Evolutionary conservation across 2,797 vertebrate species (phyloP), one percentile per base, ranked within the genome.

Genomic region (Gallirallus australis): DNA sequence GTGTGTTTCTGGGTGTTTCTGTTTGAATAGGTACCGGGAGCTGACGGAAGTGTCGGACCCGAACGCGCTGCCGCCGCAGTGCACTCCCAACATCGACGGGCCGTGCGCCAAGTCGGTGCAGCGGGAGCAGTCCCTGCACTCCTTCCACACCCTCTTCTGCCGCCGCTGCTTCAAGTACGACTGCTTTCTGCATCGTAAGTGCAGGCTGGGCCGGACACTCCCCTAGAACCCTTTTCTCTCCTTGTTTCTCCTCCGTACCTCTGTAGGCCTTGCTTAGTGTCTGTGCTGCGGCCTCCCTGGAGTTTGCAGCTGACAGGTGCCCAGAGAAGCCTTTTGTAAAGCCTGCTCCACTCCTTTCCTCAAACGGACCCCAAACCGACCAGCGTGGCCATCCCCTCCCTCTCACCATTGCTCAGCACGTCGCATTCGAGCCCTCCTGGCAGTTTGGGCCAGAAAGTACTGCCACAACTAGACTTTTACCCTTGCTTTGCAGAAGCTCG

Each of bases 91-190:
- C 98, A 98, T 99, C 28, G 99, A 99, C 1, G 99, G 99, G 27
- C 99, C 99, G 2, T 98, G 98, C 6, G 99, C 99, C 53, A 99
- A 99, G 98, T 99, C 99, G 0, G 99, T 99, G 90, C 99, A 99
- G 98, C 98, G 99, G 73, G 99, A 99, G 84, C 99, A 99, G 97
- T 99, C 99, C 25, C 97, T 99, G 77, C 99, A 99, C 97, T 99
- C 99, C 96, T 99, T 99, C 98, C 99, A 99, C 98, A 99, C 99
- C 0, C 99, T 99, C 69, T 99, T 99, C 98, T 99, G 99, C 97
- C 98, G 99, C 33, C 99, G 99, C 65, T 99, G 99, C 98, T 99
- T 99, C 98, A 99, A 99, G 97, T 99, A 99, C 33, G 99, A 99
- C 98, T 99, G 99, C 94, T 99, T 99, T 95, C 98, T 99, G 92